Base-by-base conservation (phyloP, 2,113 vertebrate genomes). In the Sinocyclocheilus maitianheensis region DNA sequence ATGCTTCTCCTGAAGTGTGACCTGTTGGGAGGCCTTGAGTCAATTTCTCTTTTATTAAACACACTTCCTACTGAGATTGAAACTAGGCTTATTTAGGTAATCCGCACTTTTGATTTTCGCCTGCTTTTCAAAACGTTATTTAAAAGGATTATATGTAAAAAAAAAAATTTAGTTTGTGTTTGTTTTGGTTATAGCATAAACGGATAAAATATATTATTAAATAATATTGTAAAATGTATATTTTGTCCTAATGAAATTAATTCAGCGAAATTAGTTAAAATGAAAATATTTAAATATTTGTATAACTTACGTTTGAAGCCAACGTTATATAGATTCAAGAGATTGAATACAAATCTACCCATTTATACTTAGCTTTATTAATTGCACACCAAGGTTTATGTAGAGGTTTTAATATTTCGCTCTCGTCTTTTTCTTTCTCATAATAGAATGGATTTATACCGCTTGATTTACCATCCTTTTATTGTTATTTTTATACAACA, bases 21-120 rank as follows among this genome's bases (percentile, higher is more conserved):
- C 89, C 85, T 87, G 77, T 86, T 58, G n/a, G 48, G 83, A 88
- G 77, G 88, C 67, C 75, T 85, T 48, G 53, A 84, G 89, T 86
- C 83, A 78, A 85, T 80, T 88, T 87, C 63, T 81, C 82, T 46
- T 63, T 87, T 65, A 77, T 81, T 55, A 82, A 85, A 87, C 37
- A 51, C 75, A 81, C 67, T 72, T 81, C 75, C 84, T 86, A 48
- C 58, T 62, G 58, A 11, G 7, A 48, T 16, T 81, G 77, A 81
- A 72, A 24, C 4, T n/a, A 46, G n/a, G 51, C 7, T 78, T 78
- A 26, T 76, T 14, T 26, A 8, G 74, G 12, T 51, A 24, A 26
- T 48, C 22, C 74, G 43, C 74, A 51, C 20, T 51, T 67, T 53
- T 14, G 0, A 5, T 26, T 46, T 48, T 22, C 11, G 43, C 46